Evolutionary conservation across 2,888 invertebrate genomes (phyloP).

Genomic region (Caenorhabditis sulstoni): DNA sequence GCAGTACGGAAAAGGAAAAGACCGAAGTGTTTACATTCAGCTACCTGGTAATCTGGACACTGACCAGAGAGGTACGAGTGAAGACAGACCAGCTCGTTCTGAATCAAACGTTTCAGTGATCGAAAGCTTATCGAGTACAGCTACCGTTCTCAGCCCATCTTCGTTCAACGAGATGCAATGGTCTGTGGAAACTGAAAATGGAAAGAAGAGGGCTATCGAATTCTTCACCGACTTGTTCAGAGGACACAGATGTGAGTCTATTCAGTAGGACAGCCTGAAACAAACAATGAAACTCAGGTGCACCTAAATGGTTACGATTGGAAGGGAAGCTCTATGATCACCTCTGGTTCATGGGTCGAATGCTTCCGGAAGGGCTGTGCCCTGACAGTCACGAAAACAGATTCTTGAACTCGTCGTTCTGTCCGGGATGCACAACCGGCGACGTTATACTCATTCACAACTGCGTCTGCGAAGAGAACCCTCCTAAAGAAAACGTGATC

Average conservation of each 20-base stretch:
- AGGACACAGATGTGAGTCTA: not conserved
- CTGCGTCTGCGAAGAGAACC: slow-evolving; percentile 8
- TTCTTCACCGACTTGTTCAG: slow-evolving; percentile 19
- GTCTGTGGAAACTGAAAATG: slow-evolving; percentile 1
- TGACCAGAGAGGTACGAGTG: not conserved
- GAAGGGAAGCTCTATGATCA: slow-evolving; percentile 5
- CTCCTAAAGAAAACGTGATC: not conserved
- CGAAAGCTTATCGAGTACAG: too few species aligned
- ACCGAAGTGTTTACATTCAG: too few species aligned
- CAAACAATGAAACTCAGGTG: too few species aligned
- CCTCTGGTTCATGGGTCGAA: slow-evolving; percentile 26
- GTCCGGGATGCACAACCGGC: slow-evolving; percentile 35
- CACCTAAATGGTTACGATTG: too few species aligned
- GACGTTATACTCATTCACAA: slow-evolving; percentile 15
- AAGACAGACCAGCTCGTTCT: too few species aligned
- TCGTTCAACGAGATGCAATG: slow-evolving; percentile 33
- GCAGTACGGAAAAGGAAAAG: too few species aligned
- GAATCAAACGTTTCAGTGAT: too few species aligned
- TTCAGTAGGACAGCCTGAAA: not conserved
- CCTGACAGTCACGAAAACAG: slow-evolving; percentile 1
- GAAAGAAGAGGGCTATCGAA: slow-evolving; percentile 4
- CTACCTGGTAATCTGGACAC: too few species aligned
- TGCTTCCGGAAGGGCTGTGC: not conserved
- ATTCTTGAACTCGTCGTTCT: not conserved
- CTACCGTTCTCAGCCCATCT: too few species aligned